A percentile compares a stretch with the other conserved stretches of the same genome.
Evolutionary conservation across 2,888 invertebrate species (phyloP).

Genomic region (Crocallis elinguaria): DNA sequence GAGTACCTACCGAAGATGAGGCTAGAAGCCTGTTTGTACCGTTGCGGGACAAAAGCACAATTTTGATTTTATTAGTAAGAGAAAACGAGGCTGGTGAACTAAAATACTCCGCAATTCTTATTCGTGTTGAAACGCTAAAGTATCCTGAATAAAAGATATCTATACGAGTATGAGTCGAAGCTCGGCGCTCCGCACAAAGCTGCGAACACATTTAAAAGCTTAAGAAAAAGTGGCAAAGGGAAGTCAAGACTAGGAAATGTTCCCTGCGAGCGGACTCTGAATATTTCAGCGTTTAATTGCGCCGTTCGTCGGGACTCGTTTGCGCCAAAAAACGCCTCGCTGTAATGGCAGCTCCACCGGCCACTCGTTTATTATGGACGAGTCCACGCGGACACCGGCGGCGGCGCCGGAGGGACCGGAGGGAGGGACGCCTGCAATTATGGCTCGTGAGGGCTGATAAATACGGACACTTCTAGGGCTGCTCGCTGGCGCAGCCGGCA

Average conservation of each 20-base stretch:
- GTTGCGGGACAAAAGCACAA: no score
- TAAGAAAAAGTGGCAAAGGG: constrained; percentile 34
- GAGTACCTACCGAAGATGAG: no score
- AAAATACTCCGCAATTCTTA: not conserved
- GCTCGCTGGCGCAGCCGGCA: no score
- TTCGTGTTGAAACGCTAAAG: constrained; percentile 5
- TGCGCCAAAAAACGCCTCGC: constrained; percentile 33
- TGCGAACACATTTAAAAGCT: constrained; percentile 23
- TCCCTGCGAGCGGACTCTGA: constrained; percentile 45
- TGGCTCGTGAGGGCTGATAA: constrained; percentile 6
- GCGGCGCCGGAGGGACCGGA: constrained; percentile 16
- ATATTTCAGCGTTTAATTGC: constrained; percentile 70
- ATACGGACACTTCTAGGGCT: not conserved
- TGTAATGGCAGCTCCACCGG: constrained; percentile 43
- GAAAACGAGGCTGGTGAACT: not conserved
- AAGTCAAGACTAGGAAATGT: constrained; percentile 33
- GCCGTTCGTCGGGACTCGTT: constrained; percentile 37
- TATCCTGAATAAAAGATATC: constrained; percentile 10
- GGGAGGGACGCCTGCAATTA: constrained; percentile 14
- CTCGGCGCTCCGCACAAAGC: constrained; percentile 12
- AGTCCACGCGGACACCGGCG: constrained; percentile 43
- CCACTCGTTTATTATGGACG: constrained; percentile 67
- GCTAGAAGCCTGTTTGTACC: no score
- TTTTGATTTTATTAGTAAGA: no score
- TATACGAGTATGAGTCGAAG: not conserved